Conservation (phyloP, 2,113 vertebrate genomes). For the Myotis brandtii region DNA sequence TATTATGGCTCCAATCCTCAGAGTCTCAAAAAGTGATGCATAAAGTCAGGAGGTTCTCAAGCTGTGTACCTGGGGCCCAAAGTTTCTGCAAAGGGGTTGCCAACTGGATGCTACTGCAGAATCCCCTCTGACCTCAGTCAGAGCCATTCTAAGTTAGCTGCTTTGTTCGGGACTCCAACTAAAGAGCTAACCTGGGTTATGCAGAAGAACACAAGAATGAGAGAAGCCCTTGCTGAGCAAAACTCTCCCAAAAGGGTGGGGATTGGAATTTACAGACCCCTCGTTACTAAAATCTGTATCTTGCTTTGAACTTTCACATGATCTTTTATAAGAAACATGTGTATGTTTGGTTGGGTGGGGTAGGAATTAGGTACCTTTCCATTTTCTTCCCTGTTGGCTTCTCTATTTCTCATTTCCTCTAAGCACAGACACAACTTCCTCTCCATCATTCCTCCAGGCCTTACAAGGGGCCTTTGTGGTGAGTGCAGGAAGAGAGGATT, state of each 20-base stretch:
- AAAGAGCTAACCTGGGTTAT: not conserved
- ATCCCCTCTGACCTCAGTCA: not conserved
- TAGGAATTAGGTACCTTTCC: not conserved
- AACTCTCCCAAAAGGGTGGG: not conserved
- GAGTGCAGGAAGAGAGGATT: not conserved
- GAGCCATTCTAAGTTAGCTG: not conserved
- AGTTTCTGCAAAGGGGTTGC: not conserved
- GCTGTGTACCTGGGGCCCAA: not conserved
- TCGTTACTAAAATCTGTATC: not conserved
- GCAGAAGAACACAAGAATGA: not conserved
- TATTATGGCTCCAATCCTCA: not conserved
- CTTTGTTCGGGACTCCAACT: not conserved
- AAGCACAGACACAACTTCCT: not conserved
- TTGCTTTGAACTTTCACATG: not conserved
- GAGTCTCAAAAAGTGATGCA: not conserved
- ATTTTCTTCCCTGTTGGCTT: not conserved
- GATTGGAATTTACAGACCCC: accelerated
- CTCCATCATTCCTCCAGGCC: not conserved
- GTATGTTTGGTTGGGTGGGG: not conserved
- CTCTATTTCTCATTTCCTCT: not conserved
- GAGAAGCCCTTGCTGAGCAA: not conserved
- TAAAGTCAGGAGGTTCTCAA: not conserved
- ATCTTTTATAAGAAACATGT: too few species aligned
- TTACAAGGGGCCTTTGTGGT: not conserved
- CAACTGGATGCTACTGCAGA: accelerated